Conservation (phyloP, 2,797 vertebrate species). For the Alouatta caraya region DNA sequence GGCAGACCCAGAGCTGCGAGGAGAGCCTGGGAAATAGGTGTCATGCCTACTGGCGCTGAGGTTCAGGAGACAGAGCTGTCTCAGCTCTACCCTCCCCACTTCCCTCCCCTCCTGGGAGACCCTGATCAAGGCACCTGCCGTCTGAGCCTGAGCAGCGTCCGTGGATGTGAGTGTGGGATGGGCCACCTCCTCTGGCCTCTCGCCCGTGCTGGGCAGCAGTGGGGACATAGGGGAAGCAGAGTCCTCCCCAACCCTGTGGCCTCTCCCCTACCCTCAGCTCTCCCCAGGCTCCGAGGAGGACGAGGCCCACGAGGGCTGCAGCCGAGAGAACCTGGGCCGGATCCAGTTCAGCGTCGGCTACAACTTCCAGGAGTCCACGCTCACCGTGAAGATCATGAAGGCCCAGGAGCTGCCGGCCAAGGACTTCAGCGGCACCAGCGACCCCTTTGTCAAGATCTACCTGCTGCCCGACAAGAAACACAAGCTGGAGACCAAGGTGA, state of each 20-base stretch:
- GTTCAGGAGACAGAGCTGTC: not conserved
- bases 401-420: conserved; percentile 98
- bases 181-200: not conserved
- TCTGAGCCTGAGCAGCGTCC: not conserved
- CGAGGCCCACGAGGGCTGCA: conserved; percentile 90
- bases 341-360: conserved; percentile 98
- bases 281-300: conserved; percentile 98
- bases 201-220: not conserved
- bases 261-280: conserved; percentile 81
- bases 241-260: not conserved
- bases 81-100: not conserved
- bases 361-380: conserved; percentile 98
- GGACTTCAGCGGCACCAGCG: conserved; percentile 98
- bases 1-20: not conserved
- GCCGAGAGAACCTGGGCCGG: conserved; percentile 93
- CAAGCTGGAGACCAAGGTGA: conserved; percentile 99
- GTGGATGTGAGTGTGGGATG: fast-evolving
- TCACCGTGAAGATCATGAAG: conserved; percentile 98
- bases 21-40: not conserved
- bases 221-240: not conserved
- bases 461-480: conserved; percentile 99
- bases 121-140: not conserved
- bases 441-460: conserved; percentile 99
- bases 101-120: not conserved
- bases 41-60: not conserved